A percentile compares a stretch with the other conserved stretches of the same genome.
phyloP scores from a whole-genome alignment of 2,113 vertebrate genomes.

The Seriola dumerili region DNA sequence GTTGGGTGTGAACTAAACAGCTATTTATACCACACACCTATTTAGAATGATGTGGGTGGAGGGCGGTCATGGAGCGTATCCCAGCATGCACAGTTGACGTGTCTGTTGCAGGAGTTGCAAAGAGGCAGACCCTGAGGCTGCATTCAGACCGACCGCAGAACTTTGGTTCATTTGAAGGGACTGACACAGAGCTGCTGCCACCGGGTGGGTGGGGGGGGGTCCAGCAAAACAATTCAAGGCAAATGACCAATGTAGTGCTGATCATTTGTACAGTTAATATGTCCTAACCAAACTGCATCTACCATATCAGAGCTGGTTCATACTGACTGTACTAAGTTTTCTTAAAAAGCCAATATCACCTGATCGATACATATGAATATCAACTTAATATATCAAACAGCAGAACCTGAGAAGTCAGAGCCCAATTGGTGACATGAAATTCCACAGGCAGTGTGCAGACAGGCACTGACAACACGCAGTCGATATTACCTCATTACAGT shows the following conservation, averaged over 20 bases:
- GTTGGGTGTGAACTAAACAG: no score
- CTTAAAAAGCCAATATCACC: neutral
- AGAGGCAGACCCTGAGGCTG: no score
- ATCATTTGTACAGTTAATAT: neutral
- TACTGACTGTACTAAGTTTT: neutral
- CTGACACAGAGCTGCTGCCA: no score
- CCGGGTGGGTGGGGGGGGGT: no score
- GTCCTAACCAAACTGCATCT: neutral
- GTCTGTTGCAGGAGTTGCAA: neutral
- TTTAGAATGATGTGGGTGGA: no score
- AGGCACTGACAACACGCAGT: neutral
- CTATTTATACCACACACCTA: no score
- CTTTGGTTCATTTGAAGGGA: no score
- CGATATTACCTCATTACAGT: conserved; percentile 22
- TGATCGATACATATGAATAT: neutral
- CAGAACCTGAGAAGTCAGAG: conserved; percentile 1
- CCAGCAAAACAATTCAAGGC: no score
- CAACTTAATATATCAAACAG: neutral
- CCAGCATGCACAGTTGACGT: no score
- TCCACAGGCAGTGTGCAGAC: neutral
- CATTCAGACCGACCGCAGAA: no score
- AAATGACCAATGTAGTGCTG: no score
- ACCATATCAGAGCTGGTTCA: neutral
- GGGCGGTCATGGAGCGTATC: no score
- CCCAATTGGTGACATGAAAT: neutral